These are phyloP conservation scores for Dunckerocampus dactyliophorus DNA, from an alignment of 2,113 vertebrate species.

Conservation along the genomic window DNA sequence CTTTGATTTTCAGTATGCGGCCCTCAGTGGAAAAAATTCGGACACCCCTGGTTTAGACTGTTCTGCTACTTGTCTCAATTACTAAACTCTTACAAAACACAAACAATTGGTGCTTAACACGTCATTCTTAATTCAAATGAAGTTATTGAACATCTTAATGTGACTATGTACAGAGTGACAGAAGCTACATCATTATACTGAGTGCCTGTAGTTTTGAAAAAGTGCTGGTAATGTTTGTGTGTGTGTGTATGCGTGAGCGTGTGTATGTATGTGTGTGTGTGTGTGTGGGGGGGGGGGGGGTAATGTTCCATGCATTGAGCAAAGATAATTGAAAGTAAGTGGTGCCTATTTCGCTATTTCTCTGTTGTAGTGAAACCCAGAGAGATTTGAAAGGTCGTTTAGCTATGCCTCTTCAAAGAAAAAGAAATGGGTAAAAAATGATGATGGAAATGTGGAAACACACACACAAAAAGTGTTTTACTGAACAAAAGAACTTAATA, in stretches of 20 bases:
- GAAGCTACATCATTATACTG: constrained; percentile 17
- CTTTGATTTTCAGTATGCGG: too few species aligned
- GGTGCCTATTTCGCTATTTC: constrained; percentile 51
- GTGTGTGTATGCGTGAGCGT: background rate
- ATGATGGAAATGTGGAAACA: constrained; percentile 18
- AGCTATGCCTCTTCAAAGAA: constrained; percentile 51
- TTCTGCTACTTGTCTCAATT: too few species aligned
- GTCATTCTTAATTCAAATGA: too few species aligned
- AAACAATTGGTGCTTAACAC: too few species aligned
- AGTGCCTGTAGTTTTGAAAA: constrained; percentile 29
- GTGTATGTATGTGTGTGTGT: constrained; percentile 8
- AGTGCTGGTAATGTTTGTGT: constrained; percentile 41
- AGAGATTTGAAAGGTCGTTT: constrained; percentile 55
- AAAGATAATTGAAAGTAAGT: constrained; percentile 63
- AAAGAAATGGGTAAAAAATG: constrained; percentile 43
- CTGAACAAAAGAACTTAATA: constrained; percentile 12
- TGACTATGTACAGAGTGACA: background rate
- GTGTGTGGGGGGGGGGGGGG: background rate
- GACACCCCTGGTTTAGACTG: too few species aligned
- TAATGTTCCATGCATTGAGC: constrained; percentile 19
- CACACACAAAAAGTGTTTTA: too few species aligned
- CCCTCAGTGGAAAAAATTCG: too few species aligned
- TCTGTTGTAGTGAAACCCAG: constrained; percentile 43
- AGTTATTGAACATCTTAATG: too few species aligned
- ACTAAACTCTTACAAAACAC: too few species aligned